Base-by-base conservation (phyloP, 1,140 invertebrate genomes). In the Anoplophora glabripennis region DNA sequence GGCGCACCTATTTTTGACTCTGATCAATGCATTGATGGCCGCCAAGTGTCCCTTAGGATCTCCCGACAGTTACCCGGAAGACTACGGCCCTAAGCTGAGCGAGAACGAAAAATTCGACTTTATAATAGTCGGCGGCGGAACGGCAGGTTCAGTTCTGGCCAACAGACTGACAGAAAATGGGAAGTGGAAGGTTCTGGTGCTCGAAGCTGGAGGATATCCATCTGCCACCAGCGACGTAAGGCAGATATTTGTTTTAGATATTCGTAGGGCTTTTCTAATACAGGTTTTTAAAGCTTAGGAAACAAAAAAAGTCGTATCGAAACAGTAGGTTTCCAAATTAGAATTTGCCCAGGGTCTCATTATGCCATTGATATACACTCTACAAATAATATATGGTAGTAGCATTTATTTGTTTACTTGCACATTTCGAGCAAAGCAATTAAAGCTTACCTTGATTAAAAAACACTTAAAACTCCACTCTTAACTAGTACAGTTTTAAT, bases 51-150 rank as follows among this genome's bases (percentile, higher is more conserved):
- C 41, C n/a, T 35, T 65, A 5, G 57, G 52, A 40, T 49, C 45
- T 33, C 38, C n/a, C 38, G 51, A 65, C 1, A 28, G 34, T 8
- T 68, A 68, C 35, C 61, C 61, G 7, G 33, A 34, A 36, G 52
- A 67, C 51, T 59, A 45, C 38, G 51, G 40, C 11, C 21, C 53
- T 1, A 44, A 51, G 21, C 18, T 68, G 10, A 52, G 28, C 8
- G 53, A 68, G 35, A 35, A 47, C 7, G 63, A 69, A 8, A 63
- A 67, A 52, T 68, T 67, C 12, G 69, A 71, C 60, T 71, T 69
- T 45, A 69, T 71, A 15, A 54, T 71, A 8, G 41, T 71, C 38
- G 69, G 69, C n/a, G 35, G 58, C 7, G 69, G 69, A 33, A 52
- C 63, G 33, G 60, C 58, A 7, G 69, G 69, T 36, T 67, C 61